Evolutionary conservation across 2,113 vertebrate genomes (phyloP), one percentile per base, ranked within the genome.

Genomic region (Pseudopipra pipra): DNA sequence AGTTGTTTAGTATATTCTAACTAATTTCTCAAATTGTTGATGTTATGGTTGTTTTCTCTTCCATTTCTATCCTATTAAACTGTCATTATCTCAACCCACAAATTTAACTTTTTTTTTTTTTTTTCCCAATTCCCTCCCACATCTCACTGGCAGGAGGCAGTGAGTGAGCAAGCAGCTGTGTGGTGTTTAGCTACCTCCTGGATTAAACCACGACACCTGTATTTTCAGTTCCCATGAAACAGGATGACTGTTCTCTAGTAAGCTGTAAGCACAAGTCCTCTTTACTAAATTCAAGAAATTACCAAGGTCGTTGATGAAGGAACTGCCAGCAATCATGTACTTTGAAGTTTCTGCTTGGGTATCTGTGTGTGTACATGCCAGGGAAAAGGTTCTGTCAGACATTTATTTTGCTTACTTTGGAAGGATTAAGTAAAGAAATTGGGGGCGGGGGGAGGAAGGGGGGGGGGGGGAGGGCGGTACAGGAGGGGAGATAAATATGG

Each of bases 121-220:
- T 0, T 13, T 5, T 13, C 39, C 33, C 4, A 22, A 0, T 83
- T 76, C 67, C 52, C 62, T 31, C 14, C 30, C 30, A 9, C 17
- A 11, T 68, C 16, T 17, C 0, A 0, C 47, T 62, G 20, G 14
- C 47, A 54, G 39, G 39, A 6, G 14, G 22, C 23, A 52, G 17
- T 30, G 46, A 46, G 28, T 2, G 28, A 46, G 19, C 0, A 0
- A 49, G 30, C 6, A 30, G 20, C 24, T 39, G 23, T 46, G 54
- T 27, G 19, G 6, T 62, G 17, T 35, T 70, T 43, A 62, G 14
- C 71, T 70, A 3, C 25, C 9, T 70, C 35, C 31, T 43, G 30
- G n/a, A 12, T 63, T 77, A 56, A 84, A 63, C 63, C 6, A 0
- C 62, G 55, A 14, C 41, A 49, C 15, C 14, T 35, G 1, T 41